phyloP scores from a whole-genome alignment of 2,888 invertebrate genomes.

The Listrodromus nycthemerus region DNA sequence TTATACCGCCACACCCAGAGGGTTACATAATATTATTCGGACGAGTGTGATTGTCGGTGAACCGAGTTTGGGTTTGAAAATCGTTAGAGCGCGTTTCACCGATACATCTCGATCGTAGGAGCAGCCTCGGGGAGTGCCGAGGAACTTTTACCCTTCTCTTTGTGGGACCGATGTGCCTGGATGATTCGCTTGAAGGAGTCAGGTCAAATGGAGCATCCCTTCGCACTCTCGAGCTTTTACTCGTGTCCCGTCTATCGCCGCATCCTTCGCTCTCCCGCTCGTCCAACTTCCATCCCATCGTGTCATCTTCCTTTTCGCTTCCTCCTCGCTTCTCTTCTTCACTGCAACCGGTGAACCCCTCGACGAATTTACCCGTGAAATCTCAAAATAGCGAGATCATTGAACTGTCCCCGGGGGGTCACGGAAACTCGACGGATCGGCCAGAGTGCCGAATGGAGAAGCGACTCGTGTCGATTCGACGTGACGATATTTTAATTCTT shows the following conservation, averaged over 20 bases:
- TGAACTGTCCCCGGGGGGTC: conserved; percentile 21
- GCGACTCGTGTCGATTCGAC: neutral
- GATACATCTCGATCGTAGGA: neutral
- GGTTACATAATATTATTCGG: neutral
- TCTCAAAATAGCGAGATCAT: conserved; percentile 41
- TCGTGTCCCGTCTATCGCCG: conserved; percentile 12
- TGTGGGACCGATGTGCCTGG: conserved; percentile 44
- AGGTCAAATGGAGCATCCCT: conserved; percentile 61
- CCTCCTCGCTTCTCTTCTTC: conserved; percentile 19
- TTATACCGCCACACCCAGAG: neutral
- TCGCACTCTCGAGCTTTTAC: conserved; percentile 39
- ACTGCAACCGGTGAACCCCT: conserved; percentile 17
- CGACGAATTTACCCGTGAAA: conserved; percentile 52
- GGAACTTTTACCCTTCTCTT: conserved; percentile 31
- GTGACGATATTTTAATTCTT: neutral
- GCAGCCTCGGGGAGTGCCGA: neutral
- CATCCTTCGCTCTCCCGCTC: conserved; percentile 33
- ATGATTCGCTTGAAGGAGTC: conserved; percentile 58
- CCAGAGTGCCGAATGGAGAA: neutral
- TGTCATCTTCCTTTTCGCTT: conserved; percentile 26
- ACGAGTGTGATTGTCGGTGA: neutral
- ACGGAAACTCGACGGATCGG: neutral
- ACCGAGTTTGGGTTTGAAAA: conserved; percentile 21
- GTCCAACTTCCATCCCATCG: conserved; percentile 46
- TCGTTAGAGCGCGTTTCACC: conserved; percentile 22